Conservation (phyloP, 1,140 invertebrate genomes). For the Neodiprion virginianus region DNA sequence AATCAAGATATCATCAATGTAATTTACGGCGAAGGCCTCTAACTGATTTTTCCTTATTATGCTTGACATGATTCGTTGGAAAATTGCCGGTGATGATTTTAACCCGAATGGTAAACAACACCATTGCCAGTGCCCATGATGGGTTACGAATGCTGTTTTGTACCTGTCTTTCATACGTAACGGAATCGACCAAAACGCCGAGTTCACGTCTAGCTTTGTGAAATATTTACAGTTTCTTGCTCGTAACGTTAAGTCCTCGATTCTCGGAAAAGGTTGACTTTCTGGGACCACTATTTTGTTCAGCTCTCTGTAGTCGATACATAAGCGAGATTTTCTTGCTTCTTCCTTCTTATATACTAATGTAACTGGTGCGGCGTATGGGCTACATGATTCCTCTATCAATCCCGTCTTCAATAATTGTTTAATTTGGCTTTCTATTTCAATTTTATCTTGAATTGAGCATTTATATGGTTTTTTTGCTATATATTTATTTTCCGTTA, state of each 20-base stretch:
- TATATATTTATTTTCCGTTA: conserved; percentile 29
- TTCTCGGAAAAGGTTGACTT: conserved; percentile 38
- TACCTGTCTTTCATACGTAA: conserved; percentile 19
- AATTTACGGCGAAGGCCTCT: neutral
- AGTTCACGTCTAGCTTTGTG: conserved; percentile 35
- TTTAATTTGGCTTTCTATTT: conserved; percentile 28
- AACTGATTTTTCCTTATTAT: conserved; percentile 15
- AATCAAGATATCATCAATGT: conserved; percentile 27
- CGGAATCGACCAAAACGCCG: conserved; percentile 37
- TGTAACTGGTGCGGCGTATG: conserved; percentile 25
- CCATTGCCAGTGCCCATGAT: conserved; percentile 12
- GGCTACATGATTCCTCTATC: conserved; percentile 24
- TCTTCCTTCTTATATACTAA: conserved; percentile 31
- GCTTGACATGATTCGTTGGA: neutral
- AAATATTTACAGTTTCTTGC: conserved; percentile 31
- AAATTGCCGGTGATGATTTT: conserved; percentile 3
- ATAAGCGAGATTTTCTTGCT: conserved; percentile 31
- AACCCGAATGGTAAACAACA: neutral
- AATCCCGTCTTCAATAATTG: conserved; percentile 22
- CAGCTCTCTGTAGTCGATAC: conserved; percentile 35
- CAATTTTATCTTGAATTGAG: conserved; percentile 22
- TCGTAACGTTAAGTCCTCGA: conserved; percentile 35
- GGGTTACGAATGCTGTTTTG: neutral
- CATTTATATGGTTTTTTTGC: conserved; percentile 31
- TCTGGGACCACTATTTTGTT: conserved; percentile 38